Base-by-base conservation (phyloP, 2,888 invertebrate genomes). In the Pachymerium ferrugineum region DNA sequence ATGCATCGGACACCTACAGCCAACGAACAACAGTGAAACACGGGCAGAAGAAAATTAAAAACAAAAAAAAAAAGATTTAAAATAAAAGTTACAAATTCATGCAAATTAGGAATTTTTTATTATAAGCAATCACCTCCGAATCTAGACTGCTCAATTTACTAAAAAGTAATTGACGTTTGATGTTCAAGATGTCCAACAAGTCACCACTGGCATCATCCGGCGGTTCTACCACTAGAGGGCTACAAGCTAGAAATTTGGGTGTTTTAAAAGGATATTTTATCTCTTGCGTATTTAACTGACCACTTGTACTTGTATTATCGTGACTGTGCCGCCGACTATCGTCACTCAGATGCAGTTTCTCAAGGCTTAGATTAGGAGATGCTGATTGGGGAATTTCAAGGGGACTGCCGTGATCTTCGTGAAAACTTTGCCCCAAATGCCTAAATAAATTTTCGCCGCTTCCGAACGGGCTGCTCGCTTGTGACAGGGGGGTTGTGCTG, bases 161-260 rank as follows among this genome's bases (percentile, higher is more conserved):
- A 77, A 94, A 86, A 30, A 94, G 85, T 80, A 92, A 88, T 80
- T 94, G 91, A 78, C 94, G 88, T 83, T 97, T 97, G 82, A 94
- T 94, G 78, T 92, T 93, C 78, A 97, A 86, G 88, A 97, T 90
- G 80, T 96, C 96, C 80, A 94, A 89, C 82, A 97, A 29, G 42
- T 42, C 30, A 16, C 54, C 67, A 25, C 35, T 42, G 1, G 25
- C 47, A 14, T 28, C 29, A n/a, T 38, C 22, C 16, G 42, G 72
- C 12, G 72, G 72, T 28, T 72, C 72, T 3, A 72, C 1, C 0
- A 72, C 47, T 14, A 35, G 14, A 35, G 47, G 54, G 33, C 67
- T 31, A 4, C 72, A 74, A 62, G 62, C 74, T 69, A 14, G 25
- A 68, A 68, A 22, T 35, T 35, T 35, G 38, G 10, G 12, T 12